Base-by-base conservation (phyloP, 2,888 invertebrate species). In the Stenoptilia bipunctidactyla region DNA sequence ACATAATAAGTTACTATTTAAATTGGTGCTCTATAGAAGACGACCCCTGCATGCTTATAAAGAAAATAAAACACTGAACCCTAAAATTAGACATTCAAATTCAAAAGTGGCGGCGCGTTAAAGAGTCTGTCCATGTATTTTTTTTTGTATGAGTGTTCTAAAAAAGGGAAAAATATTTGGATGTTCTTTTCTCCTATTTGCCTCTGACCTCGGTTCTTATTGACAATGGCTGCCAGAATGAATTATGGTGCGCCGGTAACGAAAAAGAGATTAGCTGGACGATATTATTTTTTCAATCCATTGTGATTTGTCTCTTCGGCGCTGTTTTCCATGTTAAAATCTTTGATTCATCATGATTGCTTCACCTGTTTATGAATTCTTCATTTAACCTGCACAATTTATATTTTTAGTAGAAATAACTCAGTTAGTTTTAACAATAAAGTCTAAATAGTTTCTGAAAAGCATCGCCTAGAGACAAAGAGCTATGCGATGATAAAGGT, bases 181-280 rank as follows among this genome's bases (percentile, higher is more conserved):
- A 48, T 14, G 65, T 67, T 74, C 64, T 76, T 79, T 80, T 79
- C 68, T 79, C 66, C 69, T 76, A 74, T 77, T 80, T 80, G 80
- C 75, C 74, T 71, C 72, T 76, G 80, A 80, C 80, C 80, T 74
- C 79, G 69, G 69, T 56, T 66, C 62, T 63, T 76, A 79, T 79
- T 80, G 80, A 82, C 83, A 83, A 83, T 80, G 70, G 72, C 77
- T 79, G 77, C 75, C 79, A 72, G 75, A 70, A 82, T 82, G 80
- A 83, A 80, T 79, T 82, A 83, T 80, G 76, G 77, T 65, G 71
- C 64, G 69, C 61, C 68, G 71, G 65, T 73, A 73, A 80, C 71
- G 69, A 72, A 79, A 77, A 72, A 74, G 68, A 77, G 79, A 79
- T 82, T 79, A 75, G 67, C 66, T 68, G 69, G 66, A 72, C 65